Conservation (phyloP, 2,113 vertebrate species). For the Prietella phreatophila region DNA sequence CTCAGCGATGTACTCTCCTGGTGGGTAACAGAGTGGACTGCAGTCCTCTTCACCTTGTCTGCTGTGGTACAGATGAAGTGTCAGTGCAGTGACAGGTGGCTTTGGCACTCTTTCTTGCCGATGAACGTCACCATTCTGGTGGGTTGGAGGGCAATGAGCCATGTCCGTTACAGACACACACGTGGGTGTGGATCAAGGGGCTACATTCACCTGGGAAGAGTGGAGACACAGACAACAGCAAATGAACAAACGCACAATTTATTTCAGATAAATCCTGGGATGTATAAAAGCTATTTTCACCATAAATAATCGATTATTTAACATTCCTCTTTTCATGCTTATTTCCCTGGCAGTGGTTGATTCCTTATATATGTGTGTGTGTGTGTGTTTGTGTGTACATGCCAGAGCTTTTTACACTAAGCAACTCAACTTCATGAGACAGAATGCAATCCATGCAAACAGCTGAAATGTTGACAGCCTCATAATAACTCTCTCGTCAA, state of each 20-base stretch:
- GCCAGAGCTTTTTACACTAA: not conserved
- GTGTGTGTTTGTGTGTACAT: no score
- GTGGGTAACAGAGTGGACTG: constrained; percentile 76
- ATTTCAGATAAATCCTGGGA: not conserved
- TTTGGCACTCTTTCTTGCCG: constrained; percentile 60
- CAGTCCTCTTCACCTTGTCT: constrained; percentile 62
- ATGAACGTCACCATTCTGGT: constrained; percentile 71
- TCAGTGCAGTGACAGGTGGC: constrained; percentile 68
- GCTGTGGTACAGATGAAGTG: constrained; percentile 81
- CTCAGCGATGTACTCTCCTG: constrained; percentile 85
- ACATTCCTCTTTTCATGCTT: not conserved
- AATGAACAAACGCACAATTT: no score
- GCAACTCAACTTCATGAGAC: not conserved
- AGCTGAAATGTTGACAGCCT: not conserved
- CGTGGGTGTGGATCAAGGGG: constrained; percentile 65
- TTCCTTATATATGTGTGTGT: no score
- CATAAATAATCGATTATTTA: not conserved
- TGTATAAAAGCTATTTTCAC: not conserved
- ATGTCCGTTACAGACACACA: constrained; percentile 84
- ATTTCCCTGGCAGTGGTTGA: not conserved
- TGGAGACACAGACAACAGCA: constrained; percentile 38
- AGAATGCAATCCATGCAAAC: not conserved
- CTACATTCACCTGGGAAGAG: constrained; percentile 60
- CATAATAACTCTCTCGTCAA: not conserved
- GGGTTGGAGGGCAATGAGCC: constrained; percentile 59